Percentiles rank a stretch among this genome's conserved stretches.
These are phyloP conservation scores for Drosophila tripunctata DNA, from an alignment of 2,888 invertebrate species.

Conservation along the genomic window DNA sequence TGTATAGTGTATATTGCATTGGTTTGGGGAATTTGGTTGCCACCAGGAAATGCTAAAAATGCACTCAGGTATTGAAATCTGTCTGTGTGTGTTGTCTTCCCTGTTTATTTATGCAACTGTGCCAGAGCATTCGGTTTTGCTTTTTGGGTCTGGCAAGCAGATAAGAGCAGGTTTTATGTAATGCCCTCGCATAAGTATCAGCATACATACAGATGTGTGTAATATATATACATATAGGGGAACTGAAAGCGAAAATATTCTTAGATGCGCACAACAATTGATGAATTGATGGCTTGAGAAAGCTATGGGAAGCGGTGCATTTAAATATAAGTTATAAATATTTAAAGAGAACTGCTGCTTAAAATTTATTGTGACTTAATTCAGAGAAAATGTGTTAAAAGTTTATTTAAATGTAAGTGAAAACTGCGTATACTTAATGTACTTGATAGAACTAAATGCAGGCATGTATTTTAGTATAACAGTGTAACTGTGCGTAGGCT, in stretches of 20 bases:
- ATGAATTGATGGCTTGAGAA: constrained; percentile 5
- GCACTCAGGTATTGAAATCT: constrained; percentile 73
- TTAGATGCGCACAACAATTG: constrained; percentile 32
- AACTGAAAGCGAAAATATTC: constrained; percentile 47
- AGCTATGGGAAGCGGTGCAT: background rate
- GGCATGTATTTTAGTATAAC: too few species aligned
- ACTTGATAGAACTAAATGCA: too few species aligned
- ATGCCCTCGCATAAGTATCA: constrained; percentile 36
- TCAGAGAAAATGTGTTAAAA: too few species aligned
- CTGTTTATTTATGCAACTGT: constrained; percentile 72
- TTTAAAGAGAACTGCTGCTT: too few species aligned
- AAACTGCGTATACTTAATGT: too few species aligned
- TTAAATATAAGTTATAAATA: constrained; percentile 7
- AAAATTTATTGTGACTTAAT: too few species aligned
- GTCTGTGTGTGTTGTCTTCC: constrained; percentile 30
- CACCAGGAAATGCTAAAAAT: constrained; percentile 66
- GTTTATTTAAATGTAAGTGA: too few species aligned
- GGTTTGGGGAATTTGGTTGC: constrained; percentile 41
- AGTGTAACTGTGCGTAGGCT: too few species aligned
- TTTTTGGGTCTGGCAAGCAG: constrained; percentile 37
- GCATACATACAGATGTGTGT: constrained; percentile 10
- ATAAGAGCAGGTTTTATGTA: constrained; percentile 58
- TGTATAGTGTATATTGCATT: too few species aligned
- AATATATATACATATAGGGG: background rate
- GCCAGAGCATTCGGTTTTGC: constrained; percentile 48